Base-by-base conservation (phyloP, 2,888 invertebrate species). In the Allacma fusca region DNA sequence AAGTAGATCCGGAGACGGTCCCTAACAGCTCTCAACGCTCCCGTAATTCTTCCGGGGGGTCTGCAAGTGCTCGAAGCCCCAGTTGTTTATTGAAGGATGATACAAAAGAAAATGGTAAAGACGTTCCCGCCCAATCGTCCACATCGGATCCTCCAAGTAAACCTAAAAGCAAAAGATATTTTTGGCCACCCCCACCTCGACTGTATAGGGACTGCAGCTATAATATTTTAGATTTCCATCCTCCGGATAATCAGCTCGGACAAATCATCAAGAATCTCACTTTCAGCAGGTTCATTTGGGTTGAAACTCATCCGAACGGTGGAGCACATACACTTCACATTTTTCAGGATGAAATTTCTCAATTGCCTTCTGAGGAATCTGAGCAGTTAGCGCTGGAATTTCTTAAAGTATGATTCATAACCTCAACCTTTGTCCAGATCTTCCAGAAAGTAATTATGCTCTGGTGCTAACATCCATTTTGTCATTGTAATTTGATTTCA, bases 241-340 rank as follows among this genome's bases (percentile, higher is more conserved):
- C 71, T n/a, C 64, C 71, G 1, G 75, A 69, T 64, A 71, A 76
- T 1, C 80, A 79, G 2, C 79, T 83, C 34, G 79, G 78, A 64
- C 68, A 76, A 44, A 76, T 81, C 7, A 86, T 85, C n/a, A 88
- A 89, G 78, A 87, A 88, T 82, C 86, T 91, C n/a, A 92, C 91
- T 85, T 92, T 90, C 85, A 89, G 87, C 81, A 90, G 91, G 83
- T 91, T 92, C 85, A 94, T 97, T 88, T 92, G 94, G 79, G 91
- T 97, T 79, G 97, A 98, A 87, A 92, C 92, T 0, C 95, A 97
- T 87, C 93, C 96, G 0, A 98, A 98, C 88, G 98, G 98, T 19
- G 97, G 97, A 40, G 98, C 97, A 0, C 91, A 93, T 40, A 93
- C 96, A 21, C 90, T 98, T 34, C 95, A 96, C 87, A 90, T 96